A percentile compares a stretch with the other conserved stretches of the same genome.
Evolutionary conservation across 2,797 vertebrate genomes (phyloP).

Genomic region (Rhinatrema bivittatum): DNA sequence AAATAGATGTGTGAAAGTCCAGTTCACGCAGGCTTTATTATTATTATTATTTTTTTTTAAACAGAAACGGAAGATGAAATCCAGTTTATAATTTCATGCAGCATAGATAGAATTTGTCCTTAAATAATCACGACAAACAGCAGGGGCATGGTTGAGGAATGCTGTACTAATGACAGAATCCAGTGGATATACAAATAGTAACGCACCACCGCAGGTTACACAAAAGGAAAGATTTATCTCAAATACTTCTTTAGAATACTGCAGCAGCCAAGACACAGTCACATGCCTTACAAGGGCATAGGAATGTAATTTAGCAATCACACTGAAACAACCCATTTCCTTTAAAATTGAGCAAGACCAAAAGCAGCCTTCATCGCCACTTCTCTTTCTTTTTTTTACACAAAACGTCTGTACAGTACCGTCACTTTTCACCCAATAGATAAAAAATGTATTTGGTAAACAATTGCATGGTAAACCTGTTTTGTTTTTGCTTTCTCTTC

Average conservation of each 20-base stretch:
- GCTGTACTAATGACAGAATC: conserved; percentile 29
- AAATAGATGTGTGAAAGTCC: conserved; percentile 34
- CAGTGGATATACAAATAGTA: conserved; percentile 45
- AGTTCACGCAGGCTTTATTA: conserved; percentile 49
- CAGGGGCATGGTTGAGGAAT: conserved; percentile 38
- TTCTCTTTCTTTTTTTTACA: conserved; percentile 43
- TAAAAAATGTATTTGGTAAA: conserved; percentile 75
- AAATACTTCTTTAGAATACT: conserved; percentile 62
- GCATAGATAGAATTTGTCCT: conserved; percentile 39
- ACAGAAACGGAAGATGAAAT: conserved; percentile 32
- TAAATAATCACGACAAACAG: conserved; percentile 51
- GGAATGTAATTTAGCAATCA: conserved; percentile 81
- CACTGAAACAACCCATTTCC: conserved; percentile 42
- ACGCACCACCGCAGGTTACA: conserved; percentile 36
- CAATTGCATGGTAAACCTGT: conserved; percentile 71
- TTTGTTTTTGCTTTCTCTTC: conserved; percentile 32
- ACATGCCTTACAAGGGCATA: conserved; percentile 59
- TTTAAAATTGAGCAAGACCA: conserved; percentile 55
- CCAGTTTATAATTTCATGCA: conserved; percentile 47
- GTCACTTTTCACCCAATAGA: conserved; percentile 67
- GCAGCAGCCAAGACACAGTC: conserved; percentile 58
- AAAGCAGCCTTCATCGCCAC: conserved; percentile 53
- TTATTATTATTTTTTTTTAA: no score
- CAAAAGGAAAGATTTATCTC: conserved; percentile 44
- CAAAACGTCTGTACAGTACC: conserved; percentile 65